These are phyloP conservation scores for Timema podura DNA, from an alignment of 2,888 invertebrate species.

Conservation along the genomic window DNA sequence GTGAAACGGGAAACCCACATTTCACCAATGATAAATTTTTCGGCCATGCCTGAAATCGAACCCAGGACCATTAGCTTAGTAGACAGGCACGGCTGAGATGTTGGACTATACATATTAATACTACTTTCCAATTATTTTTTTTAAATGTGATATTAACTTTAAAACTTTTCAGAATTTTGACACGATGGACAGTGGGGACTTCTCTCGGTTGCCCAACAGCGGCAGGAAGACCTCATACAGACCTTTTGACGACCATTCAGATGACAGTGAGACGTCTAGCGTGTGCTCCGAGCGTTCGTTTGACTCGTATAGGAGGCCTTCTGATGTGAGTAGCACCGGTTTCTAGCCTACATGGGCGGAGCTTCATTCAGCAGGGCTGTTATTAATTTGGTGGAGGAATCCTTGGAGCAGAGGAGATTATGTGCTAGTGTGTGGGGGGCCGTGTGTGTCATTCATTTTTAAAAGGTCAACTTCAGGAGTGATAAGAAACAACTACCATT, in stretches of 20 bases:
- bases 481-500: too few species aligned
- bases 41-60: too few species aligned
- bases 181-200: slow-evolving; percentile 39
- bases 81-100: too few species aligned
- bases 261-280: slow-evolving; percentile 92
- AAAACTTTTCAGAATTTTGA: slow-evolving; percentile 40
- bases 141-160: too few species aligned
- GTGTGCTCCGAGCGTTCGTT: slow-evolving; percentile 89
- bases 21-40: too few species aligned
- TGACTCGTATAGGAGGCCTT: slow-evolving; percentile 72
- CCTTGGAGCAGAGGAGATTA: background rate
- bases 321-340: slow-evolving; percentile 62
- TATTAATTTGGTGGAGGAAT: slow-evolving; percentile 25
- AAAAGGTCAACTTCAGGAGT: too few species aligned
- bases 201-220: slow-evolving; percentile 27
- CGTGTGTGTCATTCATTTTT: slow-evolving; percentile 11
- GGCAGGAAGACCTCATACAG: slow-evolving; percentile 30
- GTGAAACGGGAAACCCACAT: too few species aligned
- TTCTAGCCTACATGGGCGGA: too few species aligned
- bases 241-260: slow-evolving; percentile 65
- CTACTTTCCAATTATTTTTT: too few species aligned
- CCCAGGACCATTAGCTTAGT: too few species aligned
- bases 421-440: slow-evolving; percentile 17
- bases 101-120: too few species aligned
- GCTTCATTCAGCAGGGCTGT: background rate